phyloP scores from a whole-genome alignment of 2,797 vertebrate genomes.

The Argya squamiceps region DNA sequence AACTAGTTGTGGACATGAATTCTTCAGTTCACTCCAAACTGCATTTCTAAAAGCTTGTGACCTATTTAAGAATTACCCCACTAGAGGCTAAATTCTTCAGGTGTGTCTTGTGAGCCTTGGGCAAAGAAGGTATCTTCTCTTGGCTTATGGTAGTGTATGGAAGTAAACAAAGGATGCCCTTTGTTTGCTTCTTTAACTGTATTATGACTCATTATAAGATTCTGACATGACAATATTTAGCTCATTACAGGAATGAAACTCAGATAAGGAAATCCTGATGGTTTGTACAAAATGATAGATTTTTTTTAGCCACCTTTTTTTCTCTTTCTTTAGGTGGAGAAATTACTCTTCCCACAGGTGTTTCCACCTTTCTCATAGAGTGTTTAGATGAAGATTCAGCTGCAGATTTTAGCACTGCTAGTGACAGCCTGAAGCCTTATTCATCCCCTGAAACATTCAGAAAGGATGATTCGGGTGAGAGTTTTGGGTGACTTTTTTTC shows the following conservation, averaged over 20 bases:
- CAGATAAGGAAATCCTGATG: neutral
- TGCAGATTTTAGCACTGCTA: neutral
- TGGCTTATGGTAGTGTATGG: neutral
- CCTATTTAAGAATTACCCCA: neutral
- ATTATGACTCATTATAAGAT: neutral
- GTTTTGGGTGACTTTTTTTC: neutral
- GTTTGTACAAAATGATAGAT: neutral
- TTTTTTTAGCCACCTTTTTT: neutral
- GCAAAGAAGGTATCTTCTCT: neutral
- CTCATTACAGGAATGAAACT: neutral
- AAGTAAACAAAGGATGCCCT: neutral
- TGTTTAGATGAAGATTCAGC: conserved; percentile 66
- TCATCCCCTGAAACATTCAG: conserved; percentile 87
- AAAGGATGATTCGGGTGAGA: conserved; percentile 73
- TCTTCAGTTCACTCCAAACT: neutral
- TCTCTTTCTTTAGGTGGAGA: conserved; percentile 53
- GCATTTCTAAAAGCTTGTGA: neutral
- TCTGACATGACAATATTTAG: neutral
- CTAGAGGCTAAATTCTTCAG: neutral
- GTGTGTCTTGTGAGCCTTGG: neutral
- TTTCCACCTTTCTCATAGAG: conserved; percentile 72
- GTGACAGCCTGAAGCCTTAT: conserved; percentile 46
- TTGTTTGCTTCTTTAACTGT: neutral
- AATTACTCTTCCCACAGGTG: conserved; percentile 71
- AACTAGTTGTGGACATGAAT: neutral